phyloP scores from a whole-genome alignment of 2,797 vertebrate genomes.

The Echiichthys vipera region DNA sequence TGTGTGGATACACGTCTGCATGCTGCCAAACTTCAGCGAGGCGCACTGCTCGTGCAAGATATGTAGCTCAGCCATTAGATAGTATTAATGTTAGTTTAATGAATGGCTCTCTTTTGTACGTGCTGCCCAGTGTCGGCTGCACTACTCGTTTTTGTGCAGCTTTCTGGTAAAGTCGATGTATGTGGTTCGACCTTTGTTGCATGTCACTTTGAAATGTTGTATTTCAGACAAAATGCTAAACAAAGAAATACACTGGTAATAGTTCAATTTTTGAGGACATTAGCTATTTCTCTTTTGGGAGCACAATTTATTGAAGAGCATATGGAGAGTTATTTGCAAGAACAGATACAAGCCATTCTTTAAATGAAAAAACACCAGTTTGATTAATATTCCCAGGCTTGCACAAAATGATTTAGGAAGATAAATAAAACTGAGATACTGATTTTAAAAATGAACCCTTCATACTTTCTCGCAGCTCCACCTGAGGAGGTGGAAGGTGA shows the following conservation, averaged over 20 bases:
- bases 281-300: background rate
- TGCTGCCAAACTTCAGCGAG: too few relatives aligned
- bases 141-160: background rate
- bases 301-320: background rate
- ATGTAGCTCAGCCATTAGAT: too few relatives aligned
- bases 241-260: background rate
- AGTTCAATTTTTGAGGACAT: background rate
- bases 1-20: too few relatives aligned
- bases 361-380: too few relatives aligned
- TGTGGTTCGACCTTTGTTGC: background rate
- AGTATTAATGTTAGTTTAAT: background rate
- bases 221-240: background rate
- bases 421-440: too few relatives aligned
- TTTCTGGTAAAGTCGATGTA: background rate
- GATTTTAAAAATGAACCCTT: too few relatives aligned
- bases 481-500: background rate
- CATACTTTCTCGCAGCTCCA: too few relatives aligned
- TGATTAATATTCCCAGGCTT: too few relatives aligned
- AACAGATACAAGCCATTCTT: too few relatives aligned
- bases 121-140: background rate
- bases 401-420: too few relatives aligned
- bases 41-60: too few relatives aligned
- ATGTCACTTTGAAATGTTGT: background rate
- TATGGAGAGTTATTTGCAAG: too few relatives aligned
- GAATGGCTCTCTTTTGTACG: background rate